Evolutionary conservation across 2,113 vertebrate genomes (phyloP), one percentile per base, ranked within the genome.

Genomic region (Spheniscus mendiculus): DNA sequence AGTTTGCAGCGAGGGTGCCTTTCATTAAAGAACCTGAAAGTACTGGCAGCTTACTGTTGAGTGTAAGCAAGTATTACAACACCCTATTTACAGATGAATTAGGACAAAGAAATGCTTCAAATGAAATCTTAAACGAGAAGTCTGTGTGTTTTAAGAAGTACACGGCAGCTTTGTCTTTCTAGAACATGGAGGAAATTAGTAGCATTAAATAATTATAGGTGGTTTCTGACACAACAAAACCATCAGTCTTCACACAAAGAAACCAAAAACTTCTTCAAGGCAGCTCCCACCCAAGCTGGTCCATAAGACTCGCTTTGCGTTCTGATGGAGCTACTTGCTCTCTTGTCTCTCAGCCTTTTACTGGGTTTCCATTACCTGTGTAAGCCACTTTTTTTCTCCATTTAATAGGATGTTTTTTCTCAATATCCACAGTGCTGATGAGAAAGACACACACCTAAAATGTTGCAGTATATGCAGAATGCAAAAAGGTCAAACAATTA

Each of bases 141-240:
- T 15, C 53, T 55, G 5, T 76, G 45, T 87, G n/a, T 44, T 82
- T 94, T 65, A 76, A 93, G 66, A 55, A 90, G 58, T 72, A 83
- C n/a, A 80, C 34, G 45, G 17, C 19, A 94, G 36, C 49, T 87
- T 67, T 91, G 83, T 65, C 81, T 85, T 96, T 89, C 73, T 83
- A 89, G 74, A 96, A 85, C 89, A 78, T 93, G 74, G 12, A 96
- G 97, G 95, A 96, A 97, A 97, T 97, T 92, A 97, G 76, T 89
- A 92, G 38, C 72, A 87, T 96, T 95, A 96, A 96, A 76, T 95
- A 96, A 96, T 95, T 94, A 89, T 7, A 91, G 91, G 61, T 91
- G 81, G 81, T 89, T 96, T 92, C 92, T 94, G 66, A 77, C 72
- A 92, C 63, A 92, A 90, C 5, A 4, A 93, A 95, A 92, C 53